phyloP scores from a whole-genome alignment of 1,140 invertebrate genomes.

The Formica selysi region DNA sequence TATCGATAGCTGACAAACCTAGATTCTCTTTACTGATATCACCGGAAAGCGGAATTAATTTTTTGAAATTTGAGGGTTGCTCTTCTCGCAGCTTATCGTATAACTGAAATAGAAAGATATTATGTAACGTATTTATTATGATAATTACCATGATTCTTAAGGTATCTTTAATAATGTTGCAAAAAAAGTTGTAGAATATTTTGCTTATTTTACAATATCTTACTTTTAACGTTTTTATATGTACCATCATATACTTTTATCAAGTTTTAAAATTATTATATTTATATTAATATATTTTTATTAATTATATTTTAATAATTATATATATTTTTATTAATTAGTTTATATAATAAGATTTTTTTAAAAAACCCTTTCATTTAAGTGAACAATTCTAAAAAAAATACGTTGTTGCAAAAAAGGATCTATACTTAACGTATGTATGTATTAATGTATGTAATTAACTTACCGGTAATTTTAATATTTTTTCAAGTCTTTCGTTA shows the following conservation, averaged over 20 bases:
- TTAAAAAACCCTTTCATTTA: background rate
- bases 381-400: background rate
- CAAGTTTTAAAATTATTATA: slow-evolving; percentile 2
- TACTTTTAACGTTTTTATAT: background rate
- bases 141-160: background rate
- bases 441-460: background rate
- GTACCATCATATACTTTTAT: background rate
- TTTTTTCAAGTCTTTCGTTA: slow-evolving; percentile 89
- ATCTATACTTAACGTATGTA: too few relatives aligned
- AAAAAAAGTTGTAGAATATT: background rate
- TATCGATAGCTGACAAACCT: slow-evolving; percentile 87
- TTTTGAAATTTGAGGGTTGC: slow-evolving; percentile 87
- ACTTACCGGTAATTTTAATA: slow-evolving; percentile 85
- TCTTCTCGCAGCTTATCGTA: slow-evolving; percentile 85
- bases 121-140: background rate
- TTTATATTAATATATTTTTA: too few relatives aligned
- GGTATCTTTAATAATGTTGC: background rate
- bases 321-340: background rate
- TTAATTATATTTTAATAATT: too few relatives aligned
- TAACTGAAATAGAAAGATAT: slow-evolving; percentile 71
- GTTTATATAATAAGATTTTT: background rate
- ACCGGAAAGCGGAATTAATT: slow-evolving; percentile 92
- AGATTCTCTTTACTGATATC: slow-evolving; percentile 90
- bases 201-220: background rate
- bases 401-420: background rate